These are phyloP conservation scores for Pristiophorus japonicus DNA, from an alignment of 2,113 vertebrate genomes.

Conservation along the genomic window DNA sequence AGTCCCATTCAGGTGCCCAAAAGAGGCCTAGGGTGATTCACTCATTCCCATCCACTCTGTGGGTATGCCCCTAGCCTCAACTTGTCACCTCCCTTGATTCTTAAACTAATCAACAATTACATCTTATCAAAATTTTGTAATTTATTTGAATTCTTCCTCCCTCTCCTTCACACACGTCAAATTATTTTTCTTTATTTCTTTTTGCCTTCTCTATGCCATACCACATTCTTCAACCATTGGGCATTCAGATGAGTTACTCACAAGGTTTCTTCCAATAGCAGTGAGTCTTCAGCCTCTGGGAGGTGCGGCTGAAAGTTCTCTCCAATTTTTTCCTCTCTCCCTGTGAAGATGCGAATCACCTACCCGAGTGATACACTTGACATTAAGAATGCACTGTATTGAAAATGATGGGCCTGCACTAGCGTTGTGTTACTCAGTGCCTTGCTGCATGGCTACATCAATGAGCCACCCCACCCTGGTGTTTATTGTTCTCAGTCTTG, in stretches of 20 bases:
- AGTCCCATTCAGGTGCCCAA: not conserved
- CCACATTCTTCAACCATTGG: not conserved
- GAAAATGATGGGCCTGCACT: not conserved
- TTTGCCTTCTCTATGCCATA: not conserved
- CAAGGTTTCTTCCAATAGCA: not conserved
- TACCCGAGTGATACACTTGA: not conserved
- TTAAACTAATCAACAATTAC: not conserved
- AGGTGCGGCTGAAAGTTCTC: not conserved
- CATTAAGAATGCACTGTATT: not conserved
- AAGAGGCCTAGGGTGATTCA: not conserved
- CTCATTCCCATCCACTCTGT: not conserved
- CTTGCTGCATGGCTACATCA: not conserved
- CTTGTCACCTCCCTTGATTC: not conserved
- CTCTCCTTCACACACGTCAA: not conserved
- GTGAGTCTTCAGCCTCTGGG: not conserved
- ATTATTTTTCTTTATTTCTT: not conserved
- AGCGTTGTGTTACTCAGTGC: not conserved
- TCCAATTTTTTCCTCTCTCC: not conserved
- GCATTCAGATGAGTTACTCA: not conserved
- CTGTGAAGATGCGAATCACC: not conserved
- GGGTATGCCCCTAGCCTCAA: not conserved
- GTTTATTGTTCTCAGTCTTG: too few relatives aligned
- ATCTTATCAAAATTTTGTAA: not conserved
- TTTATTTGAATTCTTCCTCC: not conserved
- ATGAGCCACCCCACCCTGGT: not conserved